Conservation (phyloP, 1,140 invertebrate species). For the Lucilia sericata region DNA sequence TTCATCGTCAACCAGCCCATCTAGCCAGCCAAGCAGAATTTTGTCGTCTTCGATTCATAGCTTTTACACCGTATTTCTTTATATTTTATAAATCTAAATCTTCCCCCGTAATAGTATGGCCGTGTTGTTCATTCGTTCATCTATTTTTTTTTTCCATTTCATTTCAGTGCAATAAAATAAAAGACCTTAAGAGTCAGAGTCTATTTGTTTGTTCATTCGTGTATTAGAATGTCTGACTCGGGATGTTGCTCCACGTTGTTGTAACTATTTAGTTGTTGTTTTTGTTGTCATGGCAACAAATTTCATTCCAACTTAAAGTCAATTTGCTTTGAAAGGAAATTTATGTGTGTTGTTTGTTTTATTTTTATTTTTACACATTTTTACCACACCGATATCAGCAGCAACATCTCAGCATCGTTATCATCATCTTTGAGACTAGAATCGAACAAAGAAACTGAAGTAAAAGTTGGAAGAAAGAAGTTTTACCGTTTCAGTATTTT, state of each 20-base stretch:
- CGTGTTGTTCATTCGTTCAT: no score
- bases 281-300: background rate
- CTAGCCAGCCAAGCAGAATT: background rate
- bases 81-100: background rate
- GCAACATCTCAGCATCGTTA: background rate
- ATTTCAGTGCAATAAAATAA: background rate
- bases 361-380: slow-evolving; percentile 14
- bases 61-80: background rate
- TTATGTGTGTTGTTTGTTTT: slow-evolving; percentile 13
- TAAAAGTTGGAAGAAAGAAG: background rate
- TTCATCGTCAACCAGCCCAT: background rate
- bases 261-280: background rate
- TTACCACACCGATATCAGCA: slow-evolving; percentile 5
- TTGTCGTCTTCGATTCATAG: background rate
- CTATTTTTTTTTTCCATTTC: background rate
- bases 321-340: slow-evolving; percentile 22
- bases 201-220: background rate
- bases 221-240: background rate
- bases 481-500: background rate
- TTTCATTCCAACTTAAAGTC: background rate
- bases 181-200: background rate
- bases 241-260: background rate
- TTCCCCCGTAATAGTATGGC: no score
- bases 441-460: background rate
- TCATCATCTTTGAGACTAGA: no score